Conservation (phyloP, 2,888 invertebrate species). For the Drosophila bunnanda region DNA sequence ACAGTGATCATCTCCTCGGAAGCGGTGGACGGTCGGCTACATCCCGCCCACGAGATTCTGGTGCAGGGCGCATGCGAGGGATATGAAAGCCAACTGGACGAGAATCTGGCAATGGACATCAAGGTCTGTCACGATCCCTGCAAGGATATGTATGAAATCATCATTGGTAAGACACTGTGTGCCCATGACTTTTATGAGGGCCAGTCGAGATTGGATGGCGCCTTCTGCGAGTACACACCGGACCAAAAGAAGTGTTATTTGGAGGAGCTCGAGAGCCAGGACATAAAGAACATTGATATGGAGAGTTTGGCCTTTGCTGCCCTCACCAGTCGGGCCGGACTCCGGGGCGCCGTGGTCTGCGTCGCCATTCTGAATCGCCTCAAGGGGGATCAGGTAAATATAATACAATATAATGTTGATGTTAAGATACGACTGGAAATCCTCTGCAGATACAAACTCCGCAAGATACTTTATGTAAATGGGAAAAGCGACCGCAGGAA, state of each 20-base stretch:
- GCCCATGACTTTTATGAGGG: conserved; percentile 98
- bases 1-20: conserved; percentile 96
- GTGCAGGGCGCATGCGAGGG: conserved; percentile 89
- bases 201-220: conserved; percentile 93
- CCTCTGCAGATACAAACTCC: conserved; percentile 12
- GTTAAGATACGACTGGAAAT: not conserved
- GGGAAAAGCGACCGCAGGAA: conserved; percentile 20
- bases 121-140: conserved; percentile 85
- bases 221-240: conserved; percentile 95
- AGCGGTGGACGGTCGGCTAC: conserved; percentile 93
- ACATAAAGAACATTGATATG: conserved; percentile 98
- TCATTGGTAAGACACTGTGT: conserved; percentile 96
- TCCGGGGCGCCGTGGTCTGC: conserved; percentile 94
- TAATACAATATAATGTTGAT: not conserved
- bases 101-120: conserved; percentile 90
- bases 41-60: conserved; percentile 92
- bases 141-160: conserved; percentile 90
- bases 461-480: conserved; percentile 1
- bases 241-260: conserved; percentile 93
- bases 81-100: conserved; percentile 92
- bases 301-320: conserved; percentile 96
- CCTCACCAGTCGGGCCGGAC: conserved; percentile 94
- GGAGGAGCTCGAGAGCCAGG: conserved; percentile 88
- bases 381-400: conserved; percentile 92
- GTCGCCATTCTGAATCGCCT: conserved; percentile 95